Evolutionary conservation across 1,140 invertebrate genomes (phyloP).

Genomic region (Brachionus rotundiformis): DNA sequence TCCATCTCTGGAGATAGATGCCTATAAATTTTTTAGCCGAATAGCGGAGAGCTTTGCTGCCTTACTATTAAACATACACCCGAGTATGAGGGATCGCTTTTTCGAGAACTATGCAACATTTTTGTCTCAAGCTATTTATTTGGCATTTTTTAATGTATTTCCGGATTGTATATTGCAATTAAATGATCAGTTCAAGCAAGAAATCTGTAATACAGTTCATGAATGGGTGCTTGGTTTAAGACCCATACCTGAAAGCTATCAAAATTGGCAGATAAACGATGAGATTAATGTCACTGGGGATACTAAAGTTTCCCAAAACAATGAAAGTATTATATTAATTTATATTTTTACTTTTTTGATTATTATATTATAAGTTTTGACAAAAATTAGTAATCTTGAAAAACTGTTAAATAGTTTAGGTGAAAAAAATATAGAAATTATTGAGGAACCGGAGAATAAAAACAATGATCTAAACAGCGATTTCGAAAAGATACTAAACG

Average conservation of each 20-base stretch:
- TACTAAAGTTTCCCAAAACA: slow-evolving; percentile 26
- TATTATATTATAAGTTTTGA: not conserved
- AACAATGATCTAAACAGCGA: not conserved
- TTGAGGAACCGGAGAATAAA: not conserved
- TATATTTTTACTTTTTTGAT: not conserved
- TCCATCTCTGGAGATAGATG: not conserved
- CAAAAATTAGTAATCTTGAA: slow-evolving; percentile 34
- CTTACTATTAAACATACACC: slow-evolving; percentile 18
- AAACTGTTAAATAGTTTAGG: slow-evolving; percentile 4
- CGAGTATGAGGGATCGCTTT: slow-evolving; percentile 28
- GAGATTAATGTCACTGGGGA: slow-evolving; percentile 33
- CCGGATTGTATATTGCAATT: slow-evolving; percentile 13
- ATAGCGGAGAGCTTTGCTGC: slow-evolving; percentile 44
- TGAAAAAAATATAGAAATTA: not conserved
- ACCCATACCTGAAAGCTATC: slow-evolving; percentile 37
- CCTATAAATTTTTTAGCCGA: slow-evolving; percentile 35
- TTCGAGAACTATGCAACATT: slow-evolving; percentile 42
- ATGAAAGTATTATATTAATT: slow-evolving; percentile 8
- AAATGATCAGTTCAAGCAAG: slow-evolving; percentile 29
- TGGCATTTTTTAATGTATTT: slow-evolving; percentile 45
- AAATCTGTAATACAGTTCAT: slow-evolving; percentile 26
- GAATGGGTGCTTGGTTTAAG: slow-evolving; percentile 32
- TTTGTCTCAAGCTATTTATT: slow-evolving; percentile 43
- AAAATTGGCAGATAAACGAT: slow-evolving; percentile 49
- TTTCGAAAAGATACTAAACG: not conserved